A percentile compares a stretch with the other conserved stretches of the same genome.
These are phyloP conservation scores for Eilema depressum DNA, from an alignment of 2,888 invertebrate species.

Conservation along the genomic window DNA sequence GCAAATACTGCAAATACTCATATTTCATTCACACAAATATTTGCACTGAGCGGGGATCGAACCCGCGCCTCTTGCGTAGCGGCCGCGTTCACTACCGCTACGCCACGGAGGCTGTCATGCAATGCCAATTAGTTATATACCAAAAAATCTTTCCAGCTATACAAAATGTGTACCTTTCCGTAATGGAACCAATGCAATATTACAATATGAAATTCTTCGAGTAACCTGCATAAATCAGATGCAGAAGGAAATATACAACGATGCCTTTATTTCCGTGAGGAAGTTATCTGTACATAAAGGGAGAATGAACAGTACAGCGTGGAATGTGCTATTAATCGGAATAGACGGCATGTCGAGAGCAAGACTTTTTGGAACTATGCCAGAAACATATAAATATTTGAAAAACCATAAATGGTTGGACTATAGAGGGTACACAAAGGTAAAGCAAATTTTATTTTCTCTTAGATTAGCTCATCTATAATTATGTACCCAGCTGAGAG, in stretches of 20 bases:
- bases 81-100: too few species aligned
- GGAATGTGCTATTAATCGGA: slow-evolving; percentile 91
- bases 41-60: too few species aligned
- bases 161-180: slow-evolving; percentile 57
- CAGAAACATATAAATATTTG: slow-evolving; percentile 89
- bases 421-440: slow-evolving; percentile 90
- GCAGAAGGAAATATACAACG: slow-evolving; percentile 56
- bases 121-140: too few species aligned
- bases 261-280: slow-evolving; percentile 63
- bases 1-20: too few species aligned
- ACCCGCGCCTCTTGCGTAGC: too few species aligned
- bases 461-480: neutral
- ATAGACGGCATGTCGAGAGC: slow-evolving; percentile 94
- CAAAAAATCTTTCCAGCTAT: slow-evolving; percentile 55
- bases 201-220: slow-evolving; percentile 61
- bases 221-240: slow-evolving; percentile 55
- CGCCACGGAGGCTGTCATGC: too few species aligned
- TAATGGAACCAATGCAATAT: slow-evolving; percentile 49
- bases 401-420: slow-evolving; percentile 90
- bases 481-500: too few species aligned
- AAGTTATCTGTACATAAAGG: slow-evolving; percentile 34
- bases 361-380: slow-evolving; percentile 92
- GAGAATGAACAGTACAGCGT: slow-evolving; percentile 36
- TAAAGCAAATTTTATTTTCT: slow-evolving; percentile 45
- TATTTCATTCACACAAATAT: too few species aligned